A percentile compares a stretch with the other conserved stretches of the same genome.
phyloP scores from a whole-genome alignment of 2,888 invertebrate genomes.

The Sthenelais limicola region DNA sequence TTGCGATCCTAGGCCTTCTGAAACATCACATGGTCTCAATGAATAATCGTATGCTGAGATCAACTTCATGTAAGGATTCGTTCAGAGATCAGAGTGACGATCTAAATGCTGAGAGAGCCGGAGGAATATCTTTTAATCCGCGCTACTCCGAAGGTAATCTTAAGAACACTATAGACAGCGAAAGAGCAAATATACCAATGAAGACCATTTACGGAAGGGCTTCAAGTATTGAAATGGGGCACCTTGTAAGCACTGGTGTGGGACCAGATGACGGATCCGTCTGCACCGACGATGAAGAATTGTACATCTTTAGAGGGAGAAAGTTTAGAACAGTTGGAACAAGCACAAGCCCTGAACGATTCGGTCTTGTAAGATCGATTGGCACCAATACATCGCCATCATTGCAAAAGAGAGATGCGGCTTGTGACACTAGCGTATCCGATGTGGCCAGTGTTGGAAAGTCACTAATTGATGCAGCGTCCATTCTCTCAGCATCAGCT shows the following conservation, averaged over 20 bases:
- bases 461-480: background rate
- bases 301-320: constrained; percentile 14
- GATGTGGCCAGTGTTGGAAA: constrained; percentile 17
- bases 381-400: constrained; percentile 42
- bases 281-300: background rate
- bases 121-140: constrained; percentile 39
- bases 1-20: constrained; percentile 54
- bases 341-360: constrained; percentile 39
- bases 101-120: constrained; percentile 13
- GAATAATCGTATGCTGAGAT: constrained; percentile 29
- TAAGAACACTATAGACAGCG: background rate
- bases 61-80: background rate
- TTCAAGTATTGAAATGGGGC: background rate
- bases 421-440: constrained; percentile 1
- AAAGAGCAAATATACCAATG: background rate
- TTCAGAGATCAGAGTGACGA: background rate
- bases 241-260: constrained; percentile 6
- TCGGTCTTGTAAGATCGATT: constrained; percentile 34
- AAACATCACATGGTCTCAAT: constrained; percentile 43
- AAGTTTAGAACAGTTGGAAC: constrained; percentile 35
- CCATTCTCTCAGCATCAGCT: background rate
- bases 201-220: background rate
- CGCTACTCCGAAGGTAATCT: background rate
- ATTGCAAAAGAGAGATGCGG: background rate
- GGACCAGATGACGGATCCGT: constrained; percentile 1